Base-by-base conservation (phyloP, 2,888 invertebrate species). In the Drosophila rellima region DNA sequence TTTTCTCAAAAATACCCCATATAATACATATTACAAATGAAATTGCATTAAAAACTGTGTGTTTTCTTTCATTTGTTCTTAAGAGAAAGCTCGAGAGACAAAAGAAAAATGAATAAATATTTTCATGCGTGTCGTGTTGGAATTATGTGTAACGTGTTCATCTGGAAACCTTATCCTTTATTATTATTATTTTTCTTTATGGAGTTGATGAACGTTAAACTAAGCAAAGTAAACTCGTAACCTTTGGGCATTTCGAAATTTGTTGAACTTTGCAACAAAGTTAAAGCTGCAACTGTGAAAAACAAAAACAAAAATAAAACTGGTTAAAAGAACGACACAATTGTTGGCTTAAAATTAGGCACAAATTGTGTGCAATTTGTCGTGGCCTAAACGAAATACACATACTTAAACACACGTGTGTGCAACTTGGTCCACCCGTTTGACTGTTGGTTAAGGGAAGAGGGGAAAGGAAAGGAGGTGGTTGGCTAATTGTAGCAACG, bases 321-420 rank as follows among this genome's bases (percentile, higher is more conserved):
- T 31, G 48, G 39, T 59, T 31, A 55, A 76, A 59, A 51, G 48
- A 45, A 52, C 51, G 45, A 39, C 57, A 62, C 63, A 82, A 72
- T 64, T 88, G 86, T 72, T 66, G 66, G 71, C 83, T 63, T 59
- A 75, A 84, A 85, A 88, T 88, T 71, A 75, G 78, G 83, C 83
- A 72, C 78, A 74, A 83, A 74, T 85, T 82, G 88, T 67, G 70
- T 59, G 82, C 80, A 83, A 83, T 85, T 84, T 83, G 86, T 85
- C 78, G 68, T 73, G 73, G 67, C 67, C 73, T 63, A 63, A 81
- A 62, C 67, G 51, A 63, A 69, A 59, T 37, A 48, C 23, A 45
- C 64, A 47, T 55, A 59, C 54, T 10, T n/a, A 20, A 18, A 48
- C 48, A 33, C 64, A 59, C 59, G 33, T 23, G 18, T 23, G 66